A percentile compares a stretch with the other conserved stretches of the same genome.
These are phyloP conservation scores for Mastacembelus armatus DNA, from an alignment of 2,797 vertebrate genomes.

Conservation along the genomic window DNA sequence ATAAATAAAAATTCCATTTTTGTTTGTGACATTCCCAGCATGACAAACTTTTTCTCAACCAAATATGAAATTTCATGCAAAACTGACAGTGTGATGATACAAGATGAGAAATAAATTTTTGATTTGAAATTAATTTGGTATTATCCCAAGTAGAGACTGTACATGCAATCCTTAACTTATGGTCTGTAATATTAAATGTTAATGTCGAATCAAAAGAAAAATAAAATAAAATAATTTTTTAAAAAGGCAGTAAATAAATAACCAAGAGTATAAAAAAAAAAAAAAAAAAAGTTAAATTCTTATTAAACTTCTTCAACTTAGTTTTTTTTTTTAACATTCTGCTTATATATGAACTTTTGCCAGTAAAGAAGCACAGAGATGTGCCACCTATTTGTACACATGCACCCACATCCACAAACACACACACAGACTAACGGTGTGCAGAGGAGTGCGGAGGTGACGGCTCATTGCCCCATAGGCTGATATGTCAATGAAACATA, in stretches of 20 bases:
- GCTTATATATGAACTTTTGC: background rate
- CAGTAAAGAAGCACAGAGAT: conserved; percentile 20
- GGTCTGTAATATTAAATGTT: background rate
- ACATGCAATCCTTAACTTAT: background rate
- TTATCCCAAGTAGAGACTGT: background rate
- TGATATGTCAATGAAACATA: conserved; percentile 82
- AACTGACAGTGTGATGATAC: background rate
- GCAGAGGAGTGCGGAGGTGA: conserved; percentile 67
- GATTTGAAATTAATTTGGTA: background rate
- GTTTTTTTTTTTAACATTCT: too few relatives aligned
- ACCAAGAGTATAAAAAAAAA: background rate
- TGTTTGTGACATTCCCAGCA: background rate
- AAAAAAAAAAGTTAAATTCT: background rate
- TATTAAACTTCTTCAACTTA: too few relatives aligned
- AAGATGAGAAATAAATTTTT: background rate
- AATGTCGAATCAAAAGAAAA: background rate
- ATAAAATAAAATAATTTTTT: background rate
- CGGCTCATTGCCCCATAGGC: conserved; percentile 77
- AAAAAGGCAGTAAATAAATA: too few relatives aligned
- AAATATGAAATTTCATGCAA: background rate
- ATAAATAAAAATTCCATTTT: too few relatives aligned
- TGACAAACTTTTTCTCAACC: background rate
- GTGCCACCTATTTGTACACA: conserved; percentile 33
- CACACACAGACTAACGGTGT: conserved; percentile 28
- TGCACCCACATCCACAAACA: conserved; percentile 31